These are phyloP conservation scores for Drosophila lutescens DNA, from an alignment of 2,888 invertebrate species.

Conservation along the genomic window DNA sequence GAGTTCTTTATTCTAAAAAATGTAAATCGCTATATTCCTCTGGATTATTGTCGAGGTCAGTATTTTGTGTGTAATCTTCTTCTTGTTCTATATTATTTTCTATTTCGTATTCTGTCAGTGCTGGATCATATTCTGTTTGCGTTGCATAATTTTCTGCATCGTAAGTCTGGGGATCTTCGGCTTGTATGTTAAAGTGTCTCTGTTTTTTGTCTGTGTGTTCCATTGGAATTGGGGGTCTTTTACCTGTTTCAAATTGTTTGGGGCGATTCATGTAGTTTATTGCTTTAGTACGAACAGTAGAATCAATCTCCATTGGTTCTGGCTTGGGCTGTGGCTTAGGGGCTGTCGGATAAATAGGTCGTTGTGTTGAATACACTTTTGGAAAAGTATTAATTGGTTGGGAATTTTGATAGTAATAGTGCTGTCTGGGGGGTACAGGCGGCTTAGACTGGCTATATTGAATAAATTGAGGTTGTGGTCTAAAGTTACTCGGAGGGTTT, in stretches of 20 bases:
- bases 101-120: too few relatives aligned
- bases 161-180: neutral
- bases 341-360: neutral
- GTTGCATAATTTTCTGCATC: neutral
- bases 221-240: neutral
- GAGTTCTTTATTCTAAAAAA: too few relatives aligned
- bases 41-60: too few relatives aligned
- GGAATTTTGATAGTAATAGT: neutral
- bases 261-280: conserved; percentile 1
- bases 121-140: neutral
- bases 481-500: neutral
- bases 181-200: neutral
- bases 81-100: too few relatives aligned
- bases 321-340: neutral
- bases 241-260: conserved; percentile 2
- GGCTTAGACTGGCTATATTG: conserved; percentile 2
- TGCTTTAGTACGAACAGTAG: neutral
- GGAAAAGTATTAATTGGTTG: too few relatives aligned
- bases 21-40: too few relatives aligned
- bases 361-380: neutral
- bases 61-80: too few relatives aligned
- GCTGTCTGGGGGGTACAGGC: neutral
- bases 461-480: neutral
- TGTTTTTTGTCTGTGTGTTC: neutral
- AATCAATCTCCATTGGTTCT: too few relatives aligned